These are phyloP conservation scores for Diachasmimorpha longicaudata DNA, from an alignment of 1,140 invertebrate species.

Conservation along the genomic window DNA sequence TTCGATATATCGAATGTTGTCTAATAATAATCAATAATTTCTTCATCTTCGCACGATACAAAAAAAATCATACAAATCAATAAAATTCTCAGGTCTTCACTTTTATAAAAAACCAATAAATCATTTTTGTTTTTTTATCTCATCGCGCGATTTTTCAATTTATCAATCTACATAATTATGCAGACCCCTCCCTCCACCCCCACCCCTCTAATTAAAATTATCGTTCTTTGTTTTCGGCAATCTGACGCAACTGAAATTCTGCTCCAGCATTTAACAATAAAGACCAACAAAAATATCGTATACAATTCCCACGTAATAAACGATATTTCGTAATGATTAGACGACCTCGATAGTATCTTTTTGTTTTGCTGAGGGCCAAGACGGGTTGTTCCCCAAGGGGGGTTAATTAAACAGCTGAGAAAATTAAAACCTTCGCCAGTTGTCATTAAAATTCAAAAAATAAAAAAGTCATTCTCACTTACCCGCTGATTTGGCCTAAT, in stretches of 20 bases:
- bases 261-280: background rate
- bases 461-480: background rate
- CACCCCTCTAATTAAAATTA: background rate
- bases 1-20: no score
- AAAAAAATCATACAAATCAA: no score
- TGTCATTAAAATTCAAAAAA: background rate
- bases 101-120: no score
- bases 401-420: background rate
- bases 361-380: background rate
- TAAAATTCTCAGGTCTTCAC: no score
- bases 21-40: no score
- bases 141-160: background rate
- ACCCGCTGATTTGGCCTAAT: background rate
- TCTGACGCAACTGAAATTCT: background rate
- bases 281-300: background rate
- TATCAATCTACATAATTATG: background rate
- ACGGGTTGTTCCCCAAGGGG: background rate
- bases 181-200: background rate
- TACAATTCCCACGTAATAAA: background rate
- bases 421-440: background rate
- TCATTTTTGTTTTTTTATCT: no score
- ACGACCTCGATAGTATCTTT: conserved; percentile 1
- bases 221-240: background rate
- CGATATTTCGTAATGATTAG: background rate
- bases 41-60: no score